Base-by-base conservation (phyloP, 2,888 invertebrate species). In the Chrysopilus asiliformis region DNA sequence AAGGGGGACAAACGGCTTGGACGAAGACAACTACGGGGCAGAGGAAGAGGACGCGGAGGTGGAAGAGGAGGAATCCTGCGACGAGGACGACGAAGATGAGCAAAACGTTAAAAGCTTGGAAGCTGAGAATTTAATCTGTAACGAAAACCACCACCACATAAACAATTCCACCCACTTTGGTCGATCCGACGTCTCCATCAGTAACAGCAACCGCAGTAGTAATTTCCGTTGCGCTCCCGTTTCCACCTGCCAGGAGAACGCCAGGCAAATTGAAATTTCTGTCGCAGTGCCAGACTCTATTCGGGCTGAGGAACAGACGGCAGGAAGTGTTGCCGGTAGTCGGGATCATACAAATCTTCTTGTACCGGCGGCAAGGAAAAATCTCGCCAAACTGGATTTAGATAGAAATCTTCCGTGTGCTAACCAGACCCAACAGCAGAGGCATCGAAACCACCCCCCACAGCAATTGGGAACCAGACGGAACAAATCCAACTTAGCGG, bases 301-400 rank as follows among this genome's bases (percentile, higher is more conserved):
- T n/a, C n/a, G n/a, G n/a, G n/a, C n/a, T n/a, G n/a, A n/a, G n/a
- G n/a, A n/a, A n/a, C n/a, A n/a, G n/a, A n/a, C n/a, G n/a, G n/a
- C n/a, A n/a, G n/a, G n/a, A n/a, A n/a, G n/a, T n/a, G n/a, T n/a
- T n/a, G n/a, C n/a, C n/a, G n/a, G n/a, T n/a, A n/a, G n/a, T n/a
- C n/a, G n/a, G n/a, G n/a, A n/a, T n/a, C n/a, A n/a, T n/a, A n/a
- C n/a, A n/a, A n/a, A n/a, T n/a, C n/a, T n/a, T n/a, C n/a, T n/a
- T n/a, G n/a, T n/a, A n/a, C n/a, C n/a, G n/a, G n/a, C n/a, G 22
- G 18, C 33, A 22, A 38, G 41, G 18, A 32, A 41, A 37, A 45
- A 46, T 41, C 39, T 43, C 30, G 38, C 36, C 41, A 46, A 48
- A 39, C 42, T 46, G 43, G 47, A 46, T 43, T 36, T 46, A 30